Base-by-base conservation (phyloP, 2,888 invertebrate species). In the Arge pagana region DNA sequence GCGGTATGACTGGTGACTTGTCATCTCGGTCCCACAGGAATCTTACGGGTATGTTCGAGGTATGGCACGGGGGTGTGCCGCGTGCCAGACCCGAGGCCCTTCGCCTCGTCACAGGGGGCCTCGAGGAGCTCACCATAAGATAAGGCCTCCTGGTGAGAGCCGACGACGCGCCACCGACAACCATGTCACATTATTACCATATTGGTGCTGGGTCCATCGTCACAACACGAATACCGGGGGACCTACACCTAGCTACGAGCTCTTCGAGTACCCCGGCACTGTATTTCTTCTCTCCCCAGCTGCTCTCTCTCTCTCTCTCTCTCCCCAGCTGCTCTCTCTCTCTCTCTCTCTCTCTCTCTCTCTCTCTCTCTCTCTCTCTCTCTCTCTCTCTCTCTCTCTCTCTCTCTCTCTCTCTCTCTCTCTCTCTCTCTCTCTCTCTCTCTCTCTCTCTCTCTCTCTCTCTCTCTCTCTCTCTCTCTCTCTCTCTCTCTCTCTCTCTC, bases 151-250 rank as follows among this genome's bases (percentile, higher is more conserved):
- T 62, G 74, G 68, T 63, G 74, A 59, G 74, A 72, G 61, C 64
- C 70, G 72, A 72, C 74, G 74, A 74, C 73, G 71, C 70, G 72
- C 70, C 68, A 73, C 72, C 74, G 72, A 72, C 74, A 73, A 73
- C 72, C 74, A 74, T 71, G 74, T 74, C 74, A 74, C 66, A 67
- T 67, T 67, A 68, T 66, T 71, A 72, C 73, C 73, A 72, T 73
- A 73, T 70, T 68, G 70, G 70, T 71, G 70, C 69, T 64, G 61
- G 62, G 60, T 66, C 67, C 66, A 65, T 70, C 72, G 72, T 71
- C 72, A 72, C 71, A 71, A 72, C 70, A 72, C 66, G 57, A 56
- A 45, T 45, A 18, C 45, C 45, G 10, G 45, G 37, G 23, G 45
- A 45, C 42, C 42, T 42, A 42, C 42, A 30, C 42, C 30, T 30